Evolutionary conservation across 2,113 vertebrate genomes (phyloP).

Genomic region (Microcebus tavaratra): DNA sequence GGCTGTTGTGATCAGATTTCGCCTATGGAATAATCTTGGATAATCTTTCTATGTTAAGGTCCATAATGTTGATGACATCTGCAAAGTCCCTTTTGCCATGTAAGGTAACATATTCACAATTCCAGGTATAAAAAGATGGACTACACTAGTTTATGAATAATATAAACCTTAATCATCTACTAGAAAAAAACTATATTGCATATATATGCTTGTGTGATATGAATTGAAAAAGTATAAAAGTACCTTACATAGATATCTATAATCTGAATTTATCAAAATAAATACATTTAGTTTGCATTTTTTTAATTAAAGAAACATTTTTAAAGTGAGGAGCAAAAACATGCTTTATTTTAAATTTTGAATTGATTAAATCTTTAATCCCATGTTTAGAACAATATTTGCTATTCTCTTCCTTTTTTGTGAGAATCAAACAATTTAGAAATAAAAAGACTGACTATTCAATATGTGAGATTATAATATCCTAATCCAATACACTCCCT

Average conservation of each 20-base stretch:
- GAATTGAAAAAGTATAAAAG: background rate
- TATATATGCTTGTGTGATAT: background rate
- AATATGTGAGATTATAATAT: background rate
- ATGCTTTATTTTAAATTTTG: background rate
- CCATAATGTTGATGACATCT: background rate
- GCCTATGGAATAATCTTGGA: background rate
- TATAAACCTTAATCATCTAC: background rate
- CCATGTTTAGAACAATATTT: background rate
- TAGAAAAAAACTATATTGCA: background rate
- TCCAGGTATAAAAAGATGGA: background rate
- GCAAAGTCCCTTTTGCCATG: background rate
- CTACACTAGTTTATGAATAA: background rate
- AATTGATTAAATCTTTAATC: background rate
- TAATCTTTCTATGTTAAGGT: background rate
- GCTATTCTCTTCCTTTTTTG: background rate
- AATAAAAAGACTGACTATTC: background rate
- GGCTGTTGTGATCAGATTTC: background rate
- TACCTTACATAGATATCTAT: background rate
- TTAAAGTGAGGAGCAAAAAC: background rate
- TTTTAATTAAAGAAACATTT: background rate
- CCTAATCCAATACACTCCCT: background rate
- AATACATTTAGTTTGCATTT: background rate
- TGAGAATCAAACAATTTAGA: conserved; percentile 25
- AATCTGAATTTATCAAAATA: background rate
- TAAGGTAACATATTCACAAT: background rate